Evolutionary conservation across 2,888 invertebrate species (phyloP).

Genomic region (Chaitophorus viminalis): DNA sequence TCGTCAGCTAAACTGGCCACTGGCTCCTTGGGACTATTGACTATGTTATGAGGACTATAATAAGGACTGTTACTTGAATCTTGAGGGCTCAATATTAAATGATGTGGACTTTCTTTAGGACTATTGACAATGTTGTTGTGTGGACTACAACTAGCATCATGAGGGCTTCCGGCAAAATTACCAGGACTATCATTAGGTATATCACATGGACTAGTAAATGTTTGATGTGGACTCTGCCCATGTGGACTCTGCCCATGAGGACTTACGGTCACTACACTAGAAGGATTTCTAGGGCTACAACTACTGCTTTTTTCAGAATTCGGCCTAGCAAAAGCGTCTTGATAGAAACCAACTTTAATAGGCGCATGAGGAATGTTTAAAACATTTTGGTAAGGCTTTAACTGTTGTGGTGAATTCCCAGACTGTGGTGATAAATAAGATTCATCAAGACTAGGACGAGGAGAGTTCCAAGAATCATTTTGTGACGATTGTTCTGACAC

Average conservation of each 20-base stretch:
- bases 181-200: conserved; percentile 58
- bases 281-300: conserved; percentile 80
- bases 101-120: conserved; percentile 59
- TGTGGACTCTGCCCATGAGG: conserved; percentile 62
- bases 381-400: conserved; percentile 71
- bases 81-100: conserved; percentile 61
- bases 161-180: conserved; percentile 45
- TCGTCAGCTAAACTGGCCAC: conserved; percentile 53
- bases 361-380: conserved; percentile 73
- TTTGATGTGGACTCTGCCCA: conserved; percentile 61
- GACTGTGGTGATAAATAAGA: conserved; percentile 77
- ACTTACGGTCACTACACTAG: conserved; percentile 63
- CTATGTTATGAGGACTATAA: conserved; percentile 63
- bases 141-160: conserved; percentile 61
- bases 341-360: conserved; percentile 88
- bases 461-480: conserved; percentile 65
- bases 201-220: conserved; percentile 62
- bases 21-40: conserved; percentile 62
- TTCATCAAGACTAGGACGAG: conserved; percentile 65
- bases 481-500: conserved; percentile 79
- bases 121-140: conserved; percentile 62
- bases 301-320: conserved; percentile 79
- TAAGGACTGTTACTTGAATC: conserved; percentile 69
- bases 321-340: conserved; percentile 75
- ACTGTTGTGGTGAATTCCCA: conserved; percentile 67